Conservation (phyloP, 2,113 vertebrate species). For the Pachypanchax playfairii region DNA sequence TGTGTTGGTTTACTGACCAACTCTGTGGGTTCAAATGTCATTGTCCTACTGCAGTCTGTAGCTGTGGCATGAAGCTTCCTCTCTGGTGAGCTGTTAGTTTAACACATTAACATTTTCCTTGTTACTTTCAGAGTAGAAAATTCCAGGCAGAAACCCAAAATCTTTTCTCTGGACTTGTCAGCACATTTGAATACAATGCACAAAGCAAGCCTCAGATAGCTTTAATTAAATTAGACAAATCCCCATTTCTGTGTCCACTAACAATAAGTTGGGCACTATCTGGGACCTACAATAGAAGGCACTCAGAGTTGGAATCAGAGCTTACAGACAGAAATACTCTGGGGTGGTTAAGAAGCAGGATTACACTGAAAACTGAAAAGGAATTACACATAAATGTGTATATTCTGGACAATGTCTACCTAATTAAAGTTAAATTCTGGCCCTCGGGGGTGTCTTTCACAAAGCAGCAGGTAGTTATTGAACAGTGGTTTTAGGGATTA, state of each 20-base stretch:
- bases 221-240: constrained; percentile 66
- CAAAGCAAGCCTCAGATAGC: constrained; percentile 22
- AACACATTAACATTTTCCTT: background rate
- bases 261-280: constrained; percentile 60
- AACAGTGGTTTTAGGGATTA: constrained; percentile 49
- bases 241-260: constrained; percentile 60
- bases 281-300: constrained; percentile 45
- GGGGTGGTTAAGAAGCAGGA: constrained; percentile 61
- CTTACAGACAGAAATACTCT: constrained; percentile 56
- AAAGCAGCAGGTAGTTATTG: constrained; percentile 28
- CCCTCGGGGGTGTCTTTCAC: constrained; percentile 35
- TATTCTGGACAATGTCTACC: constrained; percentile 58
- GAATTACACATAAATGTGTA: constrained; percentile 65
- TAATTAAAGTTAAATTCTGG: constrained; percentile 59
- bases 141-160: constrained; percentile 10
- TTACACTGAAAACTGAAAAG: constrained; percentile 61
- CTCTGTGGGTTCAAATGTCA: constrained; percentile 29
- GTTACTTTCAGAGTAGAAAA: constrained; percentile 9
- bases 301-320: constrained; percentile 45
- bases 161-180: constrained; percentile 15
- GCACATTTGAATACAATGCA: constrained; percentile 28
- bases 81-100: constrained; percentile 1
- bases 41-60: constrained; percentile 1
- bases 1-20: constrained; percentile 22
- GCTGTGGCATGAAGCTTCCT: constrained; percentile 2